Conservation (phyloP, 2,797 vertebrate genomes). For the Vipera ursinii region DNA sequence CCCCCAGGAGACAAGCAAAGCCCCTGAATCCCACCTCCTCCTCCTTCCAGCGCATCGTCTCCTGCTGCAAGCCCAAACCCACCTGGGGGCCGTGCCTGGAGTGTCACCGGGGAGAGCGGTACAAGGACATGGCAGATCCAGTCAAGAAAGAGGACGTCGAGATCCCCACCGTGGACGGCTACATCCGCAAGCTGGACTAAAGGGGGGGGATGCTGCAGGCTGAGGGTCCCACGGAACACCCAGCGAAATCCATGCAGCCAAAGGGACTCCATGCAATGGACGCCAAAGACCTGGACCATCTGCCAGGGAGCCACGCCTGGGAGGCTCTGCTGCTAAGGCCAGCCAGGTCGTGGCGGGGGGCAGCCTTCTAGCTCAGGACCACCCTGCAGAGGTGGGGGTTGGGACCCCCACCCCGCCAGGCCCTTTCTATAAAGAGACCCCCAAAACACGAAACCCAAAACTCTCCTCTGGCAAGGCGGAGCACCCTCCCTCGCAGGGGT, state of each 20-base stretch:
- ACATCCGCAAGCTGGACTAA: constrained; percentile 40
- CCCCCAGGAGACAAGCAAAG: not conserved
- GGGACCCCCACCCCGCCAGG: not conserved
- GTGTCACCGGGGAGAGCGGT: constrained; percentile 78
- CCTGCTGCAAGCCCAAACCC: constrained; percentile 75
- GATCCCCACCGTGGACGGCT: constrained; percentile 68
- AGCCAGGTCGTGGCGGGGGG: not conserved
- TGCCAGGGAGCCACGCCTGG: not conserved
- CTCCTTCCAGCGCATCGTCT: constrained; percentile 77
- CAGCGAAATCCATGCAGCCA: not conserved
- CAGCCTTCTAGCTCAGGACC: not conserved
- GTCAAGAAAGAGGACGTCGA: constrained; percentile 56
- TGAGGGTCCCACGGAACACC: not conserved
- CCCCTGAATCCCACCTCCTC: too few relatives aligned
- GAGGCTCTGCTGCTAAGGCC: not conserved
- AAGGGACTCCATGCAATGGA: constrained; percentile 38
- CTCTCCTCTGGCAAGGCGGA: not conserved
- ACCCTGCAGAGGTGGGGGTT: not conserved
- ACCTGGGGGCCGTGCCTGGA: constrained; percentile 89
- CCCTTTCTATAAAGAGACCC: not conserved
- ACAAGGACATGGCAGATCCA: constrained; percentile 65
- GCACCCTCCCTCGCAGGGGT: not conserved
- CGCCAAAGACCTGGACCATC: constrained; percentile 34
- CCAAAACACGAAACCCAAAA: not conserved
- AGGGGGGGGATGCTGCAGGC: not conserved